These are phyloP conservation scores for Ancistrus triradiatus DNA, from an alignment of 2,113 vertebrate genomes.

Conservation along the genomic window DNA sequence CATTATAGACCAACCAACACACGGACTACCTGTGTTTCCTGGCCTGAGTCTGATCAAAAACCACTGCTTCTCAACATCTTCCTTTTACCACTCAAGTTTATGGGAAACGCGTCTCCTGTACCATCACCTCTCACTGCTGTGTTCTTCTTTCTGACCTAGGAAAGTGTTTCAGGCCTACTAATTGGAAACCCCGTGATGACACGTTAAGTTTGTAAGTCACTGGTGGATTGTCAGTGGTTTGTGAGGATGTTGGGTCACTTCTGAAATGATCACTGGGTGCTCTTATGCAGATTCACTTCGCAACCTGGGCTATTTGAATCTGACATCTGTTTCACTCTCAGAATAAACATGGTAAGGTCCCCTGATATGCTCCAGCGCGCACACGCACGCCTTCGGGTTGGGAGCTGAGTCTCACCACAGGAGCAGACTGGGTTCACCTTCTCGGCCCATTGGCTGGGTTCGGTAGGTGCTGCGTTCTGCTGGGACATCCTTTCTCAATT, in stretches of 20 bases:
- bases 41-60: too few species aligned
- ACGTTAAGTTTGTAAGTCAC: not conserved
- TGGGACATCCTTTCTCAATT: not conserved
- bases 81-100: too few species aligned
- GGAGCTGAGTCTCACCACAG: not conserved
- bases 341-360: conserved; percentile 41
- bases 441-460: not conserved
- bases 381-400: not conserved
- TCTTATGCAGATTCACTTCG: conserved; percentile 17
- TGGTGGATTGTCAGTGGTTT: not conserved
- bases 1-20: too few species aligned
- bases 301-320: conserved; percentile 32
- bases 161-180: too few species aligned
- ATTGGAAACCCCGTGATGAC: conserved; percentile 44
- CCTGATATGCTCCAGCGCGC: conserved; percentile 10
- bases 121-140: too few species aligned
- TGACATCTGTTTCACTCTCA: conserved; percentile 38
- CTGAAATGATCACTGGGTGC: conserved; percentile 7
- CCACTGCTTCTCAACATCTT: too few species aligned
- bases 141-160: too few species aligned
- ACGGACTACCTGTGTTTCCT: too few species aligned
- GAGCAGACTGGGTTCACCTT: not conserved
- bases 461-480: not conserved
- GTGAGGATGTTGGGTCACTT: not conserved
- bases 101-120: too few species aligned